phyloP scores from a whole-genome alignment of 2,797 vertebrate genomes.

The Sibirionetta formosa region DNA sequence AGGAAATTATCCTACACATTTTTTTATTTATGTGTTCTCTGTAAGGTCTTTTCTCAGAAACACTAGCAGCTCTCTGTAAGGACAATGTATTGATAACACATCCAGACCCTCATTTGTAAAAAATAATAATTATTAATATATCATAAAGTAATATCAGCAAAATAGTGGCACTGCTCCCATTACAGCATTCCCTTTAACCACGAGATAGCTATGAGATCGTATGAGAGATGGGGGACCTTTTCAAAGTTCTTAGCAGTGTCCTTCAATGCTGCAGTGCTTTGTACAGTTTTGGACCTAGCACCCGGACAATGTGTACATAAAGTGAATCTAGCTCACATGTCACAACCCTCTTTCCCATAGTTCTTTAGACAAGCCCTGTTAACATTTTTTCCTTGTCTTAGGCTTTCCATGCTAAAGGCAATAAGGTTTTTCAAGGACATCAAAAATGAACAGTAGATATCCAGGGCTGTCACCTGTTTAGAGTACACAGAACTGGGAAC shows the following conservation, averaged over 20 bases:
- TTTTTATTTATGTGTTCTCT: neutral
- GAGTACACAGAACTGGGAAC: too few species aligned
- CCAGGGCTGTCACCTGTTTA: too few species aligned
- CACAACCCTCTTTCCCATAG: too few species aligned
- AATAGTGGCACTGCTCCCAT: neutral
- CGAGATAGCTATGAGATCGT: rapidly evolving
- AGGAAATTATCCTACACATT: neutral
- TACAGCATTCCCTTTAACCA: neutral
- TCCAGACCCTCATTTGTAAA: neutral
- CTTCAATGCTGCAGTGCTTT: neutral
- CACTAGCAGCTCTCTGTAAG: rapidly evolving
- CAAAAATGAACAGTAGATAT: too few species aligned
- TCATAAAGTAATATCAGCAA: neutral
- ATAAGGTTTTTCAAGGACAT: too few species aligned
- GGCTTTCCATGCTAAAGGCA: too few species aligned
- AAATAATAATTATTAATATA: neutral
- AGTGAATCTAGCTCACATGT: neutral
- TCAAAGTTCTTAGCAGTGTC: neutral
- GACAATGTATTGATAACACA: neutral
- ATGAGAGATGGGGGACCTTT: neutral
- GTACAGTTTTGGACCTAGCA: neutral
- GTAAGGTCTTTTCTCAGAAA: neutral
- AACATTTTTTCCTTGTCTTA: too few species aligned
- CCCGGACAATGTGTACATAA: neutral
- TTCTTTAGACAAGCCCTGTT: too few species aligned